Evolutionary conservation across 1,140 invertebrate species (phyloP).

Genomic region (Drosophila grimshawi): DNA sequence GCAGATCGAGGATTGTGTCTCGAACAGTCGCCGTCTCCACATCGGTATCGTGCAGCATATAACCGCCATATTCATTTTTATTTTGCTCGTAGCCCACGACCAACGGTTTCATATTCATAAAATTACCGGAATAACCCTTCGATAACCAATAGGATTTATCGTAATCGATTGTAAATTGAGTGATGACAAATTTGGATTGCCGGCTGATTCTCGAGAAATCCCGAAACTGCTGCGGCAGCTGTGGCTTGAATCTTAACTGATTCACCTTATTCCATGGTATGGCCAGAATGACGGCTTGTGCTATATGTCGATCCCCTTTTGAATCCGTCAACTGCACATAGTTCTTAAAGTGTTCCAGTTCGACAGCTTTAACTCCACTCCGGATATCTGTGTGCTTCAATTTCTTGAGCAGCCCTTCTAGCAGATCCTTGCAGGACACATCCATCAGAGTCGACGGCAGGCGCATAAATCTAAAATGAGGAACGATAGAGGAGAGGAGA

Average conservation of each 20-base stretch:
- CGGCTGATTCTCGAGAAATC: not conserved
- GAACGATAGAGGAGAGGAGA: not conserved
- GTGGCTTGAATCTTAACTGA: constrained; percentile 53
- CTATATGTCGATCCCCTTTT: constrained; percentile 31
- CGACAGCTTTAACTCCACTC: constrained; percentile 26
- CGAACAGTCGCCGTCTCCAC: constrained; percentile 23
- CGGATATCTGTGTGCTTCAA: constrained; percentile 36
- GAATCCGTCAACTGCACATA: constrained; percentile 62
- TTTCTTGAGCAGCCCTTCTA: constrained; percentile 46
- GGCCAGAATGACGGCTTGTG: constrained; percentile 66
- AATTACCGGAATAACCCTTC: constrained; percentile 65
- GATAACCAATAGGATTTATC: constrained; percentile 55
- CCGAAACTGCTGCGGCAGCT: constrained; percentile 45
- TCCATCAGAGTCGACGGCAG: constrained; percentile 47
- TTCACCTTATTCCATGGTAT: constrained; percentile 70
- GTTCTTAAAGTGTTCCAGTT: constrained; percentile 65
- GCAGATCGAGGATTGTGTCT: constrained; percentile 39
- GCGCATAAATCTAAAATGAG: constrained; percentile 49
- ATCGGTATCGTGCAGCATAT: constrained; percentile 52
- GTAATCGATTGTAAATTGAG: constrained; percentile 60
- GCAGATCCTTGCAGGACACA: constrained; percentile 48
- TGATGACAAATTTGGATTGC: constrained; percentile 32
- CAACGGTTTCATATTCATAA: constrained; percentile 54
- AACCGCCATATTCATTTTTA: constrained; percentile 40
- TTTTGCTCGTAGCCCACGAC: constrained; percentile 53